Conservation (phyloP, 2,888 invertebrate species). For the Oithona nana region DNA sequence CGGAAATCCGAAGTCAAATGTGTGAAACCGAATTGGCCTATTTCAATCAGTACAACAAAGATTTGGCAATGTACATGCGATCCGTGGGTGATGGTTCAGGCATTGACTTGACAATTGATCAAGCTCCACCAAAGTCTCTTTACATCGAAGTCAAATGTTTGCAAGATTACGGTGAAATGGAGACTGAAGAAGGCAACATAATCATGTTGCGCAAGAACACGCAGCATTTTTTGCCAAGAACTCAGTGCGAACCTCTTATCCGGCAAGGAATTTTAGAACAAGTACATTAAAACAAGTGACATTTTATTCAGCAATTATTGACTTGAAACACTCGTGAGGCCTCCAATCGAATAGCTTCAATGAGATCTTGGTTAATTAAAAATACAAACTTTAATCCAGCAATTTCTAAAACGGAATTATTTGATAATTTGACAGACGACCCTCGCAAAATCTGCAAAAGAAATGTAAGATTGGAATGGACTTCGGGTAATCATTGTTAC, state of each 20-base stretch:
- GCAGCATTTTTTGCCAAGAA: slow-evolving; percentile 67
- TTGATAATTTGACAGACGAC: slow-evolving; percentile 43
- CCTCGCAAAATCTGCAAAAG: slow-evolving; percentile 4
- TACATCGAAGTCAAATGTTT: slow-evolving; percentile 80
- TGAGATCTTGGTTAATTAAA: slow-evolving; percentile 74
- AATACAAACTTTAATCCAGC: slow-evolving; percentile 80
- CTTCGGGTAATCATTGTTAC: background rate
- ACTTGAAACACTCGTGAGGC: slow-evolving; percentile 29
- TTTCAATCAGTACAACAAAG: slow-evolving; percentile 71
- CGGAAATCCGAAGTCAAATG: slow-evolving; percentile 57
- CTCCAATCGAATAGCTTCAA: slow-evolving; percentile 70
- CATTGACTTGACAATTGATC: slow-evolving; percentile 64
- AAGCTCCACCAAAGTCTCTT: slow-evolving; percentile 75
- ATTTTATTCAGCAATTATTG: too few species aligned
- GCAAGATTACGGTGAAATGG: slow-evolving; percentile 77
- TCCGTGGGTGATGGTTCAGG: slow-evolving; percentile 61
- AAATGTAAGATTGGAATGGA: background rate
- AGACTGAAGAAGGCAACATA: slow-evolving; percentile 78
- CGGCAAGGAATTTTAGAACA: slow-evolving; percentile 72
- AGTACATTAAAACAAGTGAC: too few species aligned
- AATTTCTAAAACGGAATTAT: slow-evolving; percentile 89
- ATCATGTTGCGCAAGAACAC: slow-evolving; percentile 73
- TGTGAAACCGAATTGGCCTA: slow-evolving; percentile 60
- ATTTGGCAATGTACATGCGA: slow-evolving; percentile 71
- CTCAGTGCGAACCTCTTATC: slow-evolving; percentile 73